Percentiles rank a stretch among this genome's conserved stretches.
phyloP scores from a whole-genome alignment of 2,113 vertebrate species.

The Xyliphius kryptos region DNA sequence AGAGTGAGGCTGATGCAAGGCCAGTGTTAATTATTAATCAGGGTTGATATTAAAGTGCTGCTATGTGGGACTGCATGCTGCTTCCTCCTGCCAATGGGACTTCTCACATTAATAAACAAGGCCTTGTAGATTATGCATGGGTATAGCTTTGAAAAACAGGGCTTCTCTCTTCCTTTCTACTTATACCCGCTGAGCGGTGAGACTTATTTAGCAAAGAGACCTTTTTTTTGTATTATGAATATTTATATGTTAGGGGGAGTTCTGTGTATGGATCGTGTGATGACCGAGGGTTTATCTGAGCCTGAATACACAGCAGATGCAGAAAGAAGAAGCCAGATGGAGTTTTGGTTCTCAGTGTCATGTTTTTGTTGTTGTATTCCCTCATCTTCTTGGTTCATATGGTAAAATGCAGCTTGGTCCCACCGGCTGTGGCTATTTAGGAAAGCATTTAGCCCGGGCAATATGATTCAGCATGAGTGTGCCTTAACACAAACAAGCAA shows the following conservation, averaged over 20 bases:
- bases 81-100: constrained; percentile 40
- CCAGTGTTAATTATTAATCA: constrained; percentile 58
- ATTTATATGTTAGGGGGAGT: background rate
- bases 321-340: background rate
- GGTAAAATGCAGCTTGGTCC: background rate
- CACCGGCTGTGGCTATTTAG: constrained; percentile 6
- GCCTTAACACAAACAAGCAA: background rate
- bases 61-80: constrained; percentile 42
- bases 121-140: constrained; percentile 55
- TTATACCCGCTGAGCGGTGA: constrained; percentile 22
- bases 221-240: background rate
- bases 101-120: constrained; percentile 57
- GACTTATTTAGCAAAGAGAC: background rate
- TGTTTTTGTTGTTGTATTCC: constrained; percentile 11
- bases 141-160: constrained; percentile 50
- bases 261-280: background rate
- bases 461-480: background rate
- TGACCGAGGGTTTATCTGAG: background rate
- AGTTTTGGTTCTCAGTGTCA: background rate
- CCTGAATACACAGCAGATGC: background rate
- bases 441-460: constrained; percentile 14
- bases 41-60: constrained; percentile 55
- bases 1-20: constrained; percentile 50
- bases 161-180: constrained; percentile 16
- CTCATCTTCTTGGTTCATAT: constrained; percentile 1